Percentiles rank a stretch among this genome's conserved stretches.
phyloP scores from a whole-genome alignment of 2,113 vertebrate genomes.

The Zosterops hypoxanthus region DNA sequence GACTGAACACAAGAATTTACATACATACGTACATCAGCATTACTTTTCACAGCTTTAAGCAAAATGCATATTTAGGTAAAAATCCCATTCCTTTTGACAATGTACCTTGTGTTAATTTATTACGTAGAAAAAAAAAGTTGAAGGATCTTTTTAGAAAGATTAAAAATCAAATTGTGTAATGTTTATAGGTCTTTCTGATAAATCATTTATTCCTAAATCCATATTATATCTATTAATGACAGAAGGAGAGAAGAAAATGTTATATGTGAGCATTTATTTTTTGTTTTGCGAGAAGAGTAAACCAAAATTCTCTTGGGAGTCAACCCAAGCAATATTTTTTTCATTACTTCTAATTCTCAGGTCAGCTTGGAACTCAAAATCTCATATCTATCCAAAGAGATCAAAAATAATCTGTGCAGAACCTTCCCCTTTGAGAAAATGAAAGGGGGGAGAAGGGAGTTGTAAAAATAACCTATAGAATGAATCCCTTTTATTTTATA shows the following conservation, averaged over 20 bases:
- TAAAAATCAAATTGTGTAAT: background rate
- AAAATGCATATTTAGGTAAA: background rate
- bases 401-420: background rate
- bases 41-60: background rate
- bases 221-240: background rate
- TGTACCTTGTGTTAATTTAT: background rate
- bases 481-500: background rate
- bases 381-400: background rate
- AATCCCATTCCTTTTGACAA: background rate
- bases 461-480: background rate
- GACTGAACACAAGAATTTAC: background rate
- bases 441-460: background rate
- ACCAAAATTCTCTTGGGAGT: background rate
- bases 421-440: background rate
- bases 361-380: background rate
- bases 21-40: background rate
- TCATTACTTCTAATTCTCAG: background rate
- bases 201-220: background rate
- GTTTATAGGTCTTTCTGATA: background rate
- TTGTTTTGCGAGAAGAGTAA: background rate
- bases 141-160: background rate
- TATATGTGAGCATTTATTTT: background rate
- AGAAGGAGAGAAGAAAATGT: background rate
- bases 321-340: background rate
- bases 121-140: background rate